Base-by-base conservation (phyloP, 2,113 vertebrate species). In the Chunga burmeisteri region DNA sequence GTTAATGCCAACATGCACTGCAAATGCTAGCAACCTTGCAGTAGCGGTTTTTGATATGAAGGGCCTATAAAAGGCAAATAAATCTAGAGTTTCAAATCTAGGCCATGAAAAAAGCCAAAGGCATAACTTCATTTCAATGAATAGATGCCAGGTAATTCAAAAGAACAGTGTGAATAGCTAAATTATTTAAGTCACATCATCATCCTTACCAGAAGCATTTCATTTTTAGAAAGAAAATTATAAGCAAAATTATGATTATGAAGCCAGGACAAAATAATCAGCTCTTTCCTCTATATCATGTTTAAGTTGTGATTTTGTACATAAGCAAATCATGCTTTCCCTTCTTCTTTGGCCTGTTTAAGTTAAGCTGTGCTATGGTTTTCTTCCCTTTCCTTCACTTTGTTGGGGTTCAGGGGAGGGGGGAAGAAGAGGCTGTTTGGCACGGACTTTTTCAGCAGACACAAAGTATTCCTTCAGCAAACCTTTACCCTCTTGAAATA, bases 401-500 rank as follows among this genome's bases (percentile, higher is more conserved):
- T 38, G 2, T 26, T 30, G 25, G 11, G 16, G 12, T 38, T 91
- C 49, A 4, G 9, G 11, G 17, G 12, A 7, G 1, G 12, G 9
- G 30, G 6, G 5, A 11, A 13, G 29, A 29, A 27, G 61, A 19
- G 5, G 11, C 16, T 58, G 34, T 11, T 79, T n/a, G 21, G 23
- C 25, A 10, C 0, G 4, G 29, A 12, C 32, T 20, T 72, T 47
- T 53, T 9, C 58, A 3, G 44, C 8, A n/a, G 26, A 29, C 8
- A 15, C 7, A 1, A 9, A 6, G 3, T 4, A 49, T 29, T 78
- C 72, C 32, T 83, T 38, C 29, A 22, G 21, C 53, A 50, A n/a
- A 47, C 0, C 0, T 2, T 50, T 27, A 8, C 27, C 29, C 22
- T 29, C 34, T 36, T 2, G 10, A 65, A 75, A 38, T 0, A 13